These are phyloP conservation scores for Prunella strophiata DNA, from an alignment of 2,797 vertebrate genomes.

Conservation along the genomic window DNA sequence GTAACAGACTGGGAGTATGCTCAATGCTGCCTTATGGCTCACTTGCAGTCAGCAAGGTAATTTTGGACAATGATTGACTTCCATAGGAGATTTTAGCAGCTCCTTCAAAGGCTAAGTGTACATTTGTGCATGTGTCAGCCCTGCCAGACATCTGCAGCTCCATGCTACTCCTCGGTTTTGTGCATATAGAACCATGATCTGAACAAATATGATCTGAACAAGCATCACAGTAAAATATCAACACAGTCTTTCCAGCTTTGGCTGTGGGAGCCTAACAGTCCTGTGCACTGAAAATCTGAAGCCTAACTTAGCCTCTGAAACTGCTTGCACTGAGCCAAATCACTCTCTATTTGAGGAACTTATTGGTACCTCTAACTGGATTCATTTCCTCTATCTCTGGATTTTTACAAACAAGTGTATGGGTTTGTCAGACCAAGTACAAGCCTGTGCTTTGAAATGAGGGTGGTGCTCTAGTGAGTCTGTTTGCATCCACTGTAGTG, in stretches of 20 bases:
- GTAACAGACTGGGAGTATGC: neutral
- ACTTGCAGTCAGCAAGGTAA: neutral
- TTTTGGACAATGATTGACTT: neutral
- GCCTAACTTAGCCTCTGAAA: neutral
- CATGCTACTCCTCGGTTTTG: rapidly evolving
- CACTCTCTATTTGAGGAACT: neutral
- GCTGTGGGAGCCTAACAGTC: neutral
- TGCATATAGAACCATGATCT: neutral
- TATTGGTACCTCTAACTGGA: neutral
- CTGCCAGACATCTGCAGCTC: neutral
- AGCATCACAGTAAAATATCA: neutral
- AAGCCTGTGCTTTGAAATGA: neutral
- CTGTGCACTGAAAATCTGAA: neutral
- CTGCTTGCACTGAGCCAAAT: neutral
- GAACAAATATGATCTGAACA: neutral
- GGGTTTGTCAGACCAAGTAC: neutral
- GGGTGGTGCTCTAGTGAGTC: neutral
- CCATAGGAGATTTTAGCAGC: neutral
- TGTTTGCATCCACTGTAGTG: neutral
- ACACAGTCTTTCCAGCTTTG: neutral
- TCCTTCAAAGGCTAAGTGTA: neutral
- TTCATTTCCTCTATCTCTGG: neutral
- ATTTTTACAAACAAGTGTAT: neutral
- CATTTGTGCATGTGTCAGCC: neutral
- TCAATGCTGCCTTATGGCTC: rapidly evolving